These are phyloP conservation scores for Anaspis maculata DNA, from an alignment of 2,888 invertebrate genomes.

Conservation along the genomic window DNA sequence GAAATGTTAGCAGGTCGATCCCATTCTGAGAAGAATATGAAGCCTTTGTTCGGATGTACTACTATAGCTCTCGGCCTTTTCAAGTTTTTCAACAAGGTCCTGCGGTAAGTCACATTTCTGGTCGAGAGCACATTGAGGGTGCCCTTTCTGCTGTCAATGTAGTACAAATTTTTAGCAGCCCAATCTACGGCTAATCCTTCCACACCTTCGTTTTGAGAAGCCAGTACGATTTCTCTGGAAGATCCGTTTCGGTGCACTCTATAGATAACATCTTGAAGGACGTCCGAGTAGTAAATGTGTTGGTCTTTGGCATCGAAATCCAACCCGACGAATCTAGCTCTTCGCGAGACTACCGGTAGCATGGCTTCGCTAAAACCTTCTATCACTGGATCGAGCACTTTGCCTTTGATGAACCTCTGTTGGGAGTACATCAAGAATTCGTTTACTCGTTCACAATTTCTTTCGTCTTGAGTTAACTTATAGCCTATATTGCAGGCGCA, in stretches of 20 bases:
- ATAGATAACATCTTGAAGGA: conserved; percentile 90
- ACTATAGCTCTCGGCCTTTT: conserved; percentile 94
- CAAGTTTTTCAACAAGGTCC: conserved; percentile 77
- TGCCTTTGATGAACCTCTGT: conserved; percentile 86
- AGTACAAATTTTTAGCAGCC: conserved; percentile 92
- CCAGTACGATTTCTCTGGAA: conserved; percentile 79
- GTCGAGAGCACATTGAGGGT: conserved; percentile 89
- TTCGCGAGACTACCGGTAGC: conserved; percentile 81
- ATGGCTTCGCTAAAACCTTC: conserved; percentile 94
- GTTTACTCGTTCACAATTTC: conserved; percentile 71
- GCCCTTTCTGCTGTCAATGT: conserved; percentile 90
- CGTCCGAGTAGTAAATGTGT: conserved; percentile 96
- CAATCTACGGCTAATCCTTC: conserved; percentile 94
- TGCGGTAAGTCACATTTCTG: conserved; percentile 71
- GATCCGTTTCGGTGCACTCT: conserved; percentile 71
- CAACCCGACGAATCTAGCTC: conserved; percentile 89
- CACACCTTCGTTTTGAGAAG: conserved; percentile 94
- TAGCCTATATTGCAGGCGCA: conserved; percentile 89
- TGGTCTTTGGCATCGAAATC: conserved; percentile 88
- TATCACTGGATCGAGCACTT: conserved; percentile 77
- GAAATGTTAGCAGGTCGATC: conserved; percentile 95
- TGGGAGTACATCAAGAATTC: conserved; percentile 94
- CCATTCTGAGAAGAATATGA: conserved; percentile 93
- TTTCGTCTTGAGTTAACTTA: conserved; percentile 57
- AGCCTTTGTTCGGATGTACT: conserved; percentile 92